Evolutionary conservation across 2,888 invertebrate genomes (phyloP).

Genomic region (Drosophila kuntzei): DNA sequence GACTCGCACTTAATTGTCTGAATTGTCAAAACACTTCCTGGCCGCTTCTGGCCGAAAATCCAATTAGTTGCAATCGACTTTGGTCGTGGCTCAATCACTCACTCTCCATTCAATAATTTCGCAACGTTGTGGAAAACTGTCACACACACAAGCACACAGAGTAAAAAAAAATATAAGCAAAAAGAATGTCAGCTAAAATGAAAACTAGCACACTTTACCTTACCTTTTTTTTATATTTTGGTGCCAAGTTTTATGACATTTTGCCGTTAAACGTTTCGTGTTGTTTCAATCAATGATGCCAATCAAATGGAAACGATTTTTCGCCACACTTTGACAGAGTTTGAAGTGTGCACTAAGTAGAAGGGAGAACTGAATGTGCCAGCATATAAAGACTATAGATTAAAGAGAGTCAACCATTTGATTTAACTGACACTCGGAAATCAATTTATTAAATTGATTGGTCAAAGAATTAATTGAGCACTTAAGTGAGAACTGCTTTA

Average conservation of each 20-base stretch:
- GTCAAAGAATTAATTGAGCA: neutral
- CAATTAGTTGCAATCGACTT: slow-evolving; percentile 68
- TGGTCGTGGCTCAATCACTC: slow-evolving; percentile 70
- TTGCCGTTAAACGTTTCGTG: slow-evolving; percentile 76
- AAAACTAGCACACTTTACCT: slow-evolving; percentile 63
- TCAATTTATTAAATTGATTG: slow-evolving; percentile 15
- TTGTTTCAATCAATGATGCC: slow-evolving; percentile 83
- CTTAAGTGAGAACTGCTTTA: neutral
- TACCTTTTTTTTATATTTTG: slow-evolving; percentile 47
- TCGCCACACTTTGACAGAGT: slow-evolving; percentile 53
- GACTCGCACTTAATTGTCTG: slow-evolving; percentile 70
- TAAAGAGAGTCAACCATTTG: slow-evolving; percentile 9
- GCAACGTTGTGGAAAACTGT: slow-evolving; percentile 36
- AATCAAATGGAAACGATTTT: slow-evolving; percentile 79
- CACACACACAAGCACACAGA: slow-evolving; percentile 1
- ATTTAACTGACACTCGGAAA: slow-evolving; percentile 14
- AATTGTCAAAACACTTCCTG: slow-evolving; percentile 79
- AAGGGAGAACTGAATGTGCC: neutral
- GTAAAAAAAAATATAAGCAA: slow-evolving; percentile 5
- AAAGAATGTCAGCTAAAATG: slow-evolving; percentile 47
- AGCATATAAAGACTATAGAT: slow-evolving; percentile 5
- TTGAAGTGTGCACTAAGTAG: slow-evolving; percentile 36
- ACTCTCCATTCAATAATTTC: slow-evolving; percentile 54
- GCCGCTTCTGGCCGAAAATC: slow-evolving; percentile 60
- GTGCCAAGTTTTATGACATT: slow-evolving; percentile 62